Evolutionary conservation across 2,113 vertebrate genomes (phyloP).

Genomic region (Phyllostomus hastatus): DNA sequence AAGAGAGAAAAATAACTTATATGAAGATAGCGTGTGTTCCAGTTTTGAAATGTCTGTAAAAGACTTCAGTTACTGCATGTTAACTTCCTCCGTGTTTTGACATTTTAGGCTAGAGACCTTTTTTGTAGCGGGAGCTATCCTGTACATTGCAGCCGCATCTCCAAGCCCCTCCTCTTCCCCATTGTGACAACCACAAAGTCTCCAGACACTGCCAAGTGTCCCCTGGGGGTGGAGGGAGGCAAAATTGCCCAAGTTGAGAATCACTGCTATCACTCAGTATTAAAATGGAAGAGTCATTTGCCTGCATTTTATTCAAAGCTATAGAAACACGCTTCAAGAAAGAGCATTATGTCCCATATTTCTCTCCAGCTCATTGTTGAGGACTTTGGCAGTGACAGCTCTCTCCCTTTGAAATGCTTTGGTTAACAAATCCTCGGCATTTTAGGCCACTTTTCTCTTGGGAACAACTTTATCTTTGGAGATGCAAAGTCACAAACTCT

Average conservation of each 20-base stretch:
- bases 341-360: conserved; percentile 15
- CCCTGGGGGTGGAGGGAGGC: not conserved
- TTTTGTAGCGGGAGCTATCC: not conserved
- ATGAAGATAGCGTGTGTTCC: not conserved
- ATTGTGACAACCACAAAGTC: conserved; percentile 19
- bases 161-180: not conserved
- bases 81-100: conserved; percentile 27
- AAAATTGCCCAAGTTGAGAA: conserved; percentile 4
- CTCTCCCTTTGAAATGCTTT: conserved; percentile 49
- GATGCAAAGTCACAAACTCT: conserved; percentile 34
- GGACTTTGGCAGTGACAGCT: conserved; percentile 23
- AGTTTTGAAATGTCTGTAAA: conserved; percentile 39
- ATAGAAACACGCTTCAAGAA: conserved; percentile 36
- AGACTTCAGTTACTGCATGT: not conserved
- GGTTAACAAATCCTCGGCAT: conserved; percentile 46
- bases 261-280: not conserved
- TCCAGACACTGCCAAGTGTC: conserved; percentile 3
- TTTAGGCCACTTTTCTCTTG: conserved; percentile 42
- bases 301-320: conserved; percentile 45
- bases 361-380: conserved; percentile 37
- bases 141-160: not conserved
- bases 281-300: conserved; percentile 9
- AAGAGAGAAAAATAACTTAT: not conserved
- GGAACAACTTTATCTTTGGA: conserved; percentile 54
- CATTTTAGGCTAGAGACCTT: not conserved